Percentiles rank a stretch among this genome's conserved stretches.
phyloP scores from a whole-genome alignment of 1,140 invertebrate genomes.

The Eriosoma lanigerum region DNA sequence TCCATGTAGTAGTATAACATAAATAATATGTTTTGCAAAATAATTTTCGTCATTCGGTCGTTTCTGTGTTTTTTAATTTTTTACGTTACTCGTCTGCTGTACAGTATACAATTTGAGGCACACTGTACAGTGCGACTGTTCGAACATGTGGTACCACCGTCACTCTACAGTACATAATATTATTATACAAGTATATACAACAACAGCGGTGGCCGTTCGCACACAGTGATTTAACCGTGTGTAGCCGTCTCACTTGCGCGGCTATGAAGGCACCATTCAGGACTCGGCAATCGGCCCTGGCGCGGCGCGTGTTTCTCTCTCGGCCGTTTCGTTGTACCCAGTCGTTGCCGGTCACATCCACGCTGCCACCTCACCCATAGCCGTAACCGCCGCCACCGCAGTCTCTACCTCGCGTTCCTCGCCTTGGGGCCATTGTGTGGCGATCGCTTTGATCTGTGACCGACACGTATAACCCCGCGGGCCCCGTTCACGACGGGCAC shows the following conservation, averaged over 20 bases:
- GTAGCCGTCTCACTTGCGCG: not conserved
- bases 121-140: not conserved
- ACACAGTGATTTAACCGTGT: conserved; percentile 16
- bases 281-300: not conserved
- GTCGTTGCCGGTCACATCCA: no score
- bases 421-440: conserved; percentile 42
- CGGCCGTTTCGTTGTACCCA: not conserved
- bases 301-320: not conserved
- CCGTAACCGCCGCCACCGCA: not conserved
- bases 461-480: conserved; percentile 46
- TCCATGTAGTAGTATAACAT: no score
- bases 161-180: no score
- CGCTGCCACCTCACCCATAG: not conserved
- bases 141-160: conserved; percentile 9
- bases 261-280: no score
- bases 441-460: conserved; percentile 50
- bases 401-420: not conserved
- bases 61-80: no score
- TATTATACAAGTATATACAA: no score
- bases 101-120: conserved; percentile 12
- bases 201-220: conserved; percentile 42
- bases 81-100: no score
- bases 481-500: not conserved
- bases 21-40: no score
- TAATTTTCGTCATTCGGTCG: no score